Percentiles rank a stretch among this genome's conserved stretches.
These are phyloP conservation scores for Drosophila sp. DNA, from an alignment of 1,140 invertebrate species.

Conservation along the genomic window DNA sequence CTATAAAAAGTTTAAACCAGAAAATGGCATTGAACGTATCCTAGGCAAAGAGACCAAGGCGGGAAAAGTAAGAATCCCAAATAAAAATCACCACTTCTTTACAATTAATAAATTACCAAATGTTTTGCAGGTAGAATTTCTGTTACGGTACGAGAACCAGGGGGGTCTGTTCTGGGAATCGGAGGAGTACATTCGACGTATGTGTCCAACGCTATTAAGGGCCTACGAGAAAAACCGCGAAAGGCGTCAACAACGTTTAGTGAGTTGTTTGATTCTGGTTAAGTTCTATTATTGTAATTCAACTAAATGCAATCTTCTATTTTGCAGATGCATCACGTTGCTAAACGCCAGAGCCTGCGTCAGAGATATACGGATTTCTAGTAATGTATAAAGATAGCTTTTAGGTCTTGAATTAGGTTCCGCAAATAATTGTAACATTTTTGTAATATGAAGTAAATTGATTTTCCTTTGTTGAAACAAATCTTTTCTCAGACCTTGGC, in stretches of 20 bases:
- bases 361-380: constrained; percentile 81
- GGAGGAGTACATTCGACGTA: constrained; percentile 65
- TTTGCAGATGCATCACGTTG: constrained; percentile 77
- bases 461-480: constrained; percentile 74
- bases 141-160: constrained; percentile 71
- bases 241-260: constrained; percentile 68
- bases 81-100: neutral
- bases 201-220: constrained; percentile 64
- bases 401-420: constrained; percentile 67
- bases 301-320: constrained; percentile 6
- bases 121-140: constrained; percentile 63
- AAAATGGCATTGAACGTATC: constrained; percentile 73
- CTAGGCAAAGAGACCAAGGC: constrained; percentile 77
- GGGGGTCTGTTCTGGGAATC: constrained; percentile 72
- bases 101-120: neutral
- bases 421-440: constrained; percentile 70
- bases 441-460: constrained; percentile 79
- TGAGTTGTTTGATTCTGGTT: constrained; percentile 15
- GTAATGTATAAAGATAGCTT: constrained; percentile 57
- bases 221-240: constrained; percentile 75
- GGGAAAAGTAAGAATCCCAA: constrained; percentile 54
- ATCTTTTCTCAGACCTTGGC: neutral
- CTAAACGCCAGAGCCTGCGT: constrained; percentile 72
- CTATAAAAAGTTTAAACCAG: constrained; percentile 60
- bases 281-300: neutral